A percentile compares a stretch with the other conserved stretches of the same genome.
phyloP scores from a whole-genome alignment of 2,888 invertebrate genomes.

The Platycheirus rosarum region DNA sequence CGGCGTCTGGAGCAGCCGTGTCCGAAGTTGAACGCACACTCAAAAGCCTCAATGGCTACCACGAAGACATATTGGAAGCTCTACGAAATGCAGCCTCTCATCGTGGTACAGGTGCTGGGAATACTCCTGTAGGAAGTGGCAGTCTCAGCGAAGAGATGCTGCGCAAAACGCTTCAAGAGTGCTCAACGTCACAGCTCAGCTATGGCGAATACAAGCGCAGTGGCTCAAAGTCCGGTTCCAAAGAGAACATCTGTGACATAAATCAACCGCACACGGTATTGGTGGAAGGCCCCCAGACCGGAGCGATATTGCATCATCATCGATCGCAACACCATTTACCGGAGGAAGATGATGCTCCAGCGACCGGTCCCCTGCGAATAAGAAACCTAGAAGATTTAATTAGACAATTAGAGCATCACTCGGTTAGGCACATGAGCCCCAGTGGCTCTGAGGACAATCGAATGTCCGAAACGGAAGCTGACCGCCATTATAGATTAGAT shows the following conservation, averaged over 20 bases:
- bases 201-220: slow-evolving; percentile 86
- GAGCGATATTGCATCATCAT: slow-evolving; percentile 81
- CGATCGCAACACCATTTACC: slow-evolving; percentile 82
- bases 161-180: slow-evolving; percentile 87
- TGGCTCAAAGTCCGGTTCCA: slow-evolving; percentile 84
- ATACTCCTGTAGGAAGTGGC: slow-evolving; percentile 86
- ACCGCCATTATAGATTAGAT: slow-evolving; percentile 93
- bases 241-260: slow-evolving; percentile 90
- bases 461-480: slow-evolving; percentile 93
- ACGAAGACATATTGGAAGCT: slow-evolving; percentile 95
- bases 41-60: slow-evolving; percentile 95
- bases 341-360: slow-evolving; percentile 89
- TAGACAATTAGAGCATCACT: slow-evolving; percentile 93
- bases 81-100: slow-evolving; percentile 91
- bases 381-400: slow-evolving; percentile 95
- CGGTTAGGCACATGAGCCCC: slow-evolving; percentile 93
- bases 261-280: slow-evolving; percentile 85
- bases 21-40: slow-evolving; percentile 93
- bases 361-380: slow-evolving; percentile 93
- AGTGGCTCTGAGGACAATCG: slow-evolving; percentile 94
- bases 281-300: slow-evolving; percentile 81
- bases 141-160: slow-evolving; percentile 88
- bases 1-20: slow-evolving; percentile 85
- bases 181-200: slow-evolving; percentile 82
- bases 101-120: slow-evolving; percentile 85